phyloP scores from a whole-genome alignment of 2,888 invertebrate species.

The Cistogaster globosa region DNA sequence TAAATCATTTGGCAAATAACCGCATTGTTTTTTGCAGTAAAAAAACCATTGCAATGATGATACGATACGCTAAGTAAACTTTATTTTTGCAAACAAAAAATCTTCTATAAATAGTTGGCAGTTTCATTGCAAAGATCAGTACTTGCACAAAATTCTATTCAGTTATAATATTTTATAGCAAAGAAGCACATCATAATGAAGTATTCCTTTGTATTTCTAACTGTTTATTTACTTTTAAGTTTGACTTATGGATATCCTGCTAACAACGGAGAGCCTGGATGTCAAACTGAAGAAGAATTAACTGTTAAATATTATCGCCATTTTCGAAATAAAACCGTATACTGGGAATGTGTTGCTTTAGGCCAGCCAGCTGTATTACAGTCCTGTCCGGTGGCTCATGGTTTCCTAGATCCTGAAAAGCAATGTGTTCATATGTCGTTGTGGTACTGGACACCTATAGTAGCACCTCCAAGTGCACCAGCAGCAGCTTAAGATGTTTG shows the following conservation, averaged over 20 bases:
- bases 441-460: constrained; percentile 75
- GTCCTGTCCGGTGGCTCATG: constrained; percentile 38
- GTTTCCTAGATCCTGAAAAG: constrained; percentile 72
- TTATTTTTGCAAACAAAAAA: not conserved
- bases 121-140: not conserved
- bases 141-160: not conserved
- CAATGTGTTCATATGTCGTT: constrained; percentile 73
- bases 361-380: constrained; percentile 45
- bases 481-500: not conserved
- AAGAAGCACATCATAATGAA: constrained; percentile 25
- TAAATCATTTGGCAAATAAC: not conserved
- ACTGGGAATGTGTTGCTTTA: constrained; percentile 52
- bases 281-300: constrained; percentile 57
- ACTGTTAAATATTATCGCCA: constrained; percentile 53
- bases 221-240: not conserved
- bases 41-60: not conserved
- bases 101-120: constrained; percentile 23
- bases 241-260: constrained; percentile 10
- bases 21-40: not conserved
- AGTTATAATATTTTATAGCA: not conserved
- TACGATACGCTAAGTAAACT: not conserved
- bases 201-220: not conserved
- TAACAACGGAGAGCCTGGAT: constrained; percentile 56
- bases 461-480: constrained; percentile 75
- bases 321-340: constrained; percentile 53